Conservation (phyloP, 2,113 vertebrate genomes). For the Sebastes fasciatus region DNA sequence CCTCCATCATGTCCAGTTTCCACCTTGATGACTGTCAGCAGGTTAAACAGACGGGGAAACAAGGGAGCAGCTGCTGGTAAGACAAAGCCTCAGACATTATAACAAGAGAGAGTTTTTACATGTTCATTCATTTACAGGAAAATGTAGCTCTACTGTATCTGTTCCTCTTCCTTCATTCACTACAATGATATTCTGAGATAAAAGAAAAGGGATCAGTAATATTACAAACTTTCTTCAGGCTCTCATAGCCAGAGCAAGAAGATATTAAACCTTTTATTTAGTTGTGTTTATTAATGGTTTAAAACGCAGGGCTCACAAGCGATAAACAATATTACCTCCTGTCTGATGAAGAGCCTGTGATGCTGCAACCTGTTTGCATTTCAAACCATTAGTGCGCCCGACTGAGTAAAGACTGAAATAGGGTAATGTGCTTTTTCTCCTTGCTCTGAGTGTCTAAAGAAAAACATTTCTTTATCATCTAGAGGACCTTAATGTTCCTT, state of each 20-base stretch:
- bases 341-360: not conserved
- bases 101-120: not conserved
- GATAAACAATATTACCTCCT: not conserved
- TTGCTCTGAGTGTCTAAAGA: not conserved
- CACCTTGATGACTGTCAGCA: conserved; percentile 59
- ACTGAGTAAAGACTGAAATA: not conserved
- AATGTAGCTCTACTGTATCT: not conserved
- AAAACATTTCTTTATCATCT: not conserved
- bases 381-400: not conserved
- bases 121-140: too few species aligned
- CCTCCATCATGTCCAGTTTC: conserved; percentile 47
- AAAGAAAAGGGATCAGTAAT: not conserved
- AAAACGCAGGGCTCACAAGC: not conserved
- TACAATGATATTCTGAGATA: not conserved
- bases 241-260: too few species aligned
- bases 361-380: not conserved
- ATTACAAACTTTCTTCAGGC: not conserved
- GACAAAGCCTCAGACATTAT: not conserved
- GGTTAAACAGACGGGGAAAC: conserved; percentile 22
- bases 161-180: not conserved
- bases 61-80: conserved; percentile 56
- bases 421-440: not conserved
- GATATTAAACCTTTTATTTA: not conserved
- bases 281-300: not conserved
- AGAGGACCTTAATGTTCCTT: not conserved